Evolutionary conservation across 1,140 invertebrate genomes (phyloP).

Genomic region (Ostrea denselamellosa): DNA sequence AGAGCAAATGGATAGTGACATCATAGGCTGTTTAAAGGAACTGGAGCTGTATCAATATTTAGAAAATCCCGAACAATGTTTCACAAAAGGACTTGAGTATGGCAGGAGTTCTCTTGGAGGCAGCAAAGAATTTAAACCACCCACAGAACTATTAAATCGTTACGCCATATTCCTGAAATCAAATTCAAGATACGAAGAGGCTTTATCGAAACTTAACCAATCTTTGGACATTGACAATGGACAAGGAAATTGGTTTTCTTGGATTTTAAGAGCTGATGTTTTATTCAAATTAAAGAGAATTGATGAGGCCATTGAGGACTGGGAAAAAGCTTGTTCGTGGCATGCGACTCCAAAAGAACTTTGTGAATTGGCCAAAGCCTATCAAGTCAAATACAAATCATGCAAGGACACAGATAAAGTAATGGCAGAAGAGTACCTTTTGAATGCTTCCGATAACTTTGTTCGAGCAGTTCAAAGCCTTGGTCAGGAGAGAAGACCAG

Average conservation of each 20-base stretch:
- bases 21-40: background rate
- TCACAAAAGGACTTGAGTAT: conserved; percentile 36
- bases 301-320: conserved; percentile 4
- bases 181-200: background rate
- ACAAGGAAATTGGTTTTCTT: conserved; percentile 44
- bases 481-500: conserved; percentile 45
- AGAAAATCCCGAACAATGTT: conserved; percentile 32
- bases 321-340: background rate
- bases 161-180: background rate
- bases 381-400: conserved; percentile 25
- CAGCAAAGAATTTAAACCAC: background rate
- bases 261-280: conserved; percentile 5
- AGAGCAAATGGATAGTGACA: conserved; percentile 22
- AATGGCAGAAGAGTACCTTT: conserved; percentile 11
- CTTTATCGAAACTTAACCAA: conserved; percentile 5
- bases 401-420: conserved; percentile 16
- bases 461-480: conserved; percentile 39
- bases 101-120: background rate
- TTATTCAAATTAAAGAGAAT: background rate
- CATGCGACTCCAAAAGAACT: conserved; percentile 21
- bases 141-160: conserved; percentile 40
- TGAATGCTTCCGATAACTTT: conserved; percentile 42
- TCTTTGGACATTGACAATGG: conserved; percentile 44
- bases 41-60: conserved; percentile 5
- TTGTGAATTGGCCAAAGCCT: conserved; percentile 45